phyloP scores from a whole-genome alignment of 2,113 vertebrate species.

The Myxocyprinus asiaticus region DNA sequence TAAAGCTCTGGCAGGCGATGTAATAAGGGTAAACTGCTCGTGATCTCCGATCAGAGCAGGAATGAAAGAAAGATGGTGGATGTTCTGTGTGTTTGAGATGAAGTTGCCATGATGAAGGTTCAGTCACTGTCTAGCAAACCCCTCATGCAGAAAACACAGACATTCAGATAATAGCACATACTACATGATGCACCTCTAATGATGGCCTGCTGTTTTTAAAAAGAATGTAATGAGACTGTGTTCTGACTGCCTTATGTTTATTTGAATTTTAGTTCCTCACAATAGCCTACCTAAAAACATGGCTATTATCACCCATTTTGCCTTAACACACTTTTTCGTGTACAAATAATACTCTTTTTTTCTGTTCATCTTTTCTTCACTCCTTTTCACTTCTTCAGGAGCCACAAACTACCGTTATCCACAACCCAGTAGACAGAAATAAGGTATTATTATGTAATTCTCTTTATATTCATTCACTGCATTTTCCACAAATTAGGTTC shows the following conservation, averaged over 20 bases:
- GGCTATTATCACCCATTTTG: too few species aligned
- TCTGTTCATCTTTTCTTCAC: constrained; percentile 29
- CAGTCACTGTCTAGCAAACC: too few species aligned
- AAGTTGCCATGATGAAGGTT: too few species aligned
- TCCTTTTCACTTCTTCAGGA: constrained; percentile 82
- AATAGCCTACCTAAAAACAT: too few species aligned
- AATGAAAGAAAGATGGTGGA: too few species aligned
- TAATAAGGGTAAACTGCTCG: neutral
- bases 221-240: neutral
- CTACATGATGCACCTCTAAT: neutral
- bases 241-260: too few species aligned
- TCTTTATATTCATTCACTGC: neutral
- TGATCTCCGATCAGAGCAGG: neutral
- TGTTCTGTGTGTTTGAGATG: too few species aligned
- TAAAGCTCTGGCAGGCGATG: neutral
- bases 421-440: constrained; percentile 97
- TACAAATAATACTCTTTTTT: constrained; percentile 43
- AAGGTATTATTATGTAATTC: constrained; percentile 82
- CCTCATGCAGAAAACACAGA: neutral
- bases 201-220: neutral
- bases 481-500: too few species aligned
- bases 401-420: constrained; percentile 98
- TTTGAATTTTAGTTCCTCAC: too few species aligned
- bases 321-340: neutral
- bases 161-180: neutral